phyloP scores from a whole-genome alignment of 2,797 vertebrate genomes.

The Lateolabrax maculatus region DNA sequence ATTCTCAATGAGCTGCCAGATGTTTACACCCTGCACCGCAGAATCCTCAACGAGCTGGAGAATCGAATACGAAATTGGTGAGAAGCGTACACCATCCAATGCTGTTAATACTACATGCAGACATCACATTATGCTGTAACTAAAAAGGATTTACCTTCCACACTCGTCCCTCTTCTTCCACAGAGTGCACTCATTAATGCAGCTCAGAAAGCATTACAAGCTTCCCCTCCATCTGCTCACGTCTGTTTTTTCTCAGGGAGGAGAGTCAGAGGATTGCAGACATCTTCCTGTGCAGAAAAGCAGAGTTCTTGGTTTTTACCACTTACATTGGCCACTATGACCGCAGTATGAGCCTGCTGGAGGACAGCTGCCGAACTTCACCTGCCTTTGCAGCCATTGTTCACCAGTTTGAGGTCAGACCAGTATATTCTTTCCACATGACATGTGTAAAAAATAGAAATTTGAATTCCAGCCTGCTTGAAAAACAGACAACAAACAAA shows the following conservation, averaged over 20 bases:
- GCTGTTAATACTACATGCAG: slow-evolving; percentile 6
- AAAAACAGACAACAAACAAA: slow-evolving; percentile 6
- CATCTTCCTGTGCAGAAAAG: slow-evolving; percentile 90
- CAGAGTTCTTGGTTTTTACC: slow-evolving; percentile 90
- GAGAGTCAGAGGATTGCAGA: slow-evolving; percentile 92
- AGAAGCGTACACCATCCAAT: slow-evolving; percentile 16
- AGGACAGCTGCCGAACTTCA: slow-evolving; percentile 87
- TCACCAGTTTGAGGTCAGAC: slow-evolving; percentile 90
- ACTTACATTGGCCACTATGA: slow-evolving; percentile 93
- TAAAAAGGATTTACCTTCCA: not conserved
- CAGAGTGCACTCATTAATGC: not conserved
- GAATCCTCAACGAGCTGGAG: slow-evolving; percentile 90
- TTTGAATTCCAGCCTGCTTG: not conserved
- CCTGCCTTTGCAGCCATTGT: slow-evolving; percentile 86
- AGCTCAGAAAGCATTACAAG: slow-evolving; percentile 6
- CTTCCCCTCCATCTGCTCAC: not conserved
- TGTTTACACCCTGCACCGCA: slow-evolving; percentile 90
- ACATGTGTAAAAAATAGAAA: too few species aligned
- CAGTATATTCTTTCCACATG: too few species aligned
- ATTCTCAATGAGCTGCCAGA: slow-evolving; percentile 92
- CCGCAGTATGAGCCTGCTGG: slow-evolving; percentile 89
- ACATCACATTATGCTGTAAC: not conserved
- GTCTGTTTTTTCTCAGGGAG: slow-evolving; percentile 83
- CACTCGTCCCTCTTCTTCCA: not conserved
- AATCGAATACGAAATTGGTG: slow-evolving; percentile 90